Percentiles rank a stretch among this genome's conserved stretches.
phyloP scores from a whole-genome alignment of 2,888 invertebrate species.

The Xestobium rufovillosum region DNA sequence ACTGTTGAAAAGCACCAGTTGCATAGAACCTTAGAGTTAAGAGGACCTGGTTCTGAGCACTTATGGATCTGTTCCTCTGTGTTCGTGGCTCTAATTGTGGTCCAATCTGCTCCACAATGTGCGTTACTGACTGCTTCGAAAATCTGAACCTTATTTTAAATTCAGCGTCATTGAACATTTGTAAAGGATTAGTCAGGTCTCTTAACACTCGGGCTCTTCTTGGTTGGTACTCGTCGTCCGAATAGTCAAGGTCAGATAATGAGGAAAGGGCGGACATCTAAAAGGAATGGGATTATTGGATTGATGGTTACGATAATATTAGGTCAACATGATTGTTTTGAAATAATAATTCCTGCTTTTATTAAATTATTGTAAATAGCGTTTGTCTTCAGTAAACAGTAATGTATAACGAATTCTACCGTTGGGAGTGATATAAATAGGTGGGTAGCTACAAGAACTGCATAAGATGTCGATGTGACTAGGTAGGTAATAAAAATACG shows the following conservation, averaged over 20 bases:
- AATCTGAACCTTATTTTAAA: slow-evolving; percentile 12
- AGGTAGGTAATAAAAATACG: no score
- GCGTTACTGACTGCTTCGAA: slow-evolving; percentile 5
- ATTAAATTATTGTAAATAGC: no score
- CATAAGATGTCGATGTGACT: no score
- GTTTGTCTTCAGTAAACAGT: no score
- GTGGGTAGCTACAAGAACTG: no score
- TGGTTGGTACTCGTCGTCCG: neutral
- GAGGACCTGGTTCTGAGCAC: slow-evolving; percentile 7
- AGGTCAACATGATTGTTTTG: no score
- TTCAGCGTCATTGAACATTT: slow-evolving; percentile 6
- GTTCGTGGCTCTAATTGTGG: slow-evolving; percentile 3
- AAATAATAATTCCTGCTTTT: no score
- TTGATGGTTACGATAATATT: no score
- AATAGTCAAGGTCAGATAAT: neutral
- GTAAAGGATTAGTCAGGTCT: slow-evolving; percentile 4
- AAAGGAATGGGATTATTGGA: no score
- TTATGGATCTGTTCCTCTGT: slow-evolving; percentile 9
- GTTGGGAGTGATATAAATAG: no score
- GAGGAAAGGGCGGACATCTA: neutral
- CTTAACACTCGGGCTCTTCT: neutral
- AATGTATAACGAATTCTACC: no score
- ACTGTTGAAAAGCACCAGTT: slow-evolving; percentile 10
- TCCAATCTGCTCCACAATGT: slow-evolving; percentile 7
- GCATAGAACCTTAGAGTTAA: slow-evolving; percentile 11